Evolutionary conservation across 2,113 vertebrate genomes (phyloP), one percentile per base, ranked within the genome.

Genomic region (Spea bombifrons): DNA sequence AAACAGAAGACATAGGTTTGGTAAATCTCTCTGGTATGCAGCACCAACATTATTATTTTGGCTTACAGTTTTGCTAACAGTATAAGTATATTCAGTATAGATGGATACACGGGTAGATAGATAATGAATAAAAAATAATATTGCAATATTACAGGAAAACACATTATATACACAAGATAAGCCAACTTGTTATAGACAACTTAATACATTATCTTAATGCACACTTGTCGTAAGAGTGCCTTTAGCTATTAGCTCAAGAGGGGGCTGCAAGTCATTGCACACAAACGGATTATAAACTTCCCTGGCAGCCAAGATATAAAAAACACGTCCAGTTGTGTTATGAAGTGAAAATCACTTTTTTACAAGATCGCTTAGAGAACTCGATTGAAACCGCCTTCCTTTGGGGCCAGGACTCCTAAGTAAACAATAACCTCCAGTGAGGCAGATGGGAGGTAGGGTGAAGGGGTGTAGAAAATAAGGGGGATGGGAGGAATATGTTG

Each of bases 371-470:
- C 67, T 70, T 70, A 12, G 5, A 70, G 2, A 50, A 70, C 47
- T 70, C 45, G 16, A 13, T 50, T 78, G 8, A 65, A 65, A 78
- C 71, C 61, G 30, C 68, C 59, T 78, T 59, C 64, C 64, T 72
- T 66, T 73, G 49, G 70, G 76, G 69, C 70, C 69, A 73, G 65
- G 68, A 53, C 61, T 66, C 17, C 8, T 55, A 73, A 71, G 49
- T 73, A 72, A 79, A 79, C 76, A 73, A 65, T 53, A 53, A 79
- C 49, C 76, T 47, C 15, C 30, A 13, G 70, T 53, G 44, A 73
- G 76, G 76, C 76, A 79, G 76, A 73, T 79, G 76, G 76, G 76
- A 63, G 76, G 44, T 64, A 71, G 68, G 57, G 16, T 71, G 61
- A 43, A 63, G 76, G 70, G 76, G 76, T 70, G 67, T 78, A 64